Evolutionary conservation across 2,888 invertebrate species (phyloP), one percentile per base, ranked within the genome.

Genomic region (Xylocampa areola): DNA sequence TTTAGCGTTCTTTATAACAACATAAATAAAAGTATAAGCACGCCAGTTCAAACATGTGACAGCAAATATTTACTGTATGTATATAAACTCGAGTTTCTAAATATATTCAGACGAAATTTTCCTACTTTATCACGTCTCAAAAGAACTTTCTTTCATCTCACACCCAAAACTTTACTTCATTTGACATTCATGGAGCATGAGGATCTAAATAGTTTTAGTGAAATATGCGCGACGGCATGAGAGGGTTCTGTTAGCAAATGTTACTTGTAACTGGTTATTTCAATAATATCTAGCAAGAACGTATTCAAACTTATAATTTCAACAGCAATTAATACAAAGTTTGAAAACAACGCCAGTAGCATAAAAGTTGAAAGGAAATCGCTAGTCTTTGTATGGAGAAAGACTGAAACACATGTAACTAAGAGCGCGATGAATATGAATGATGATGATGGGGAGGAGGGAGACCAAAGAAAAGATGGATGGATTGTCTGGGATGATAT

Each of bases 111-210:
- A 65, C 62, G 68, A 58, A 73, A 78, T 75, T 74, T 76, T 66
- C 52, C 43, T 74, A 73, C 76, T 78, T 84, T 81, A 75, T 80
- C 84, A 80, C 77, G 75, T 74, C 70, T 77, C 61, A 76, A 78
- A 79, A 74, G 72, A 81, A 84, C 66, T 79, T 82, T 78, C 73
- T 68, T 80, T 79, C 80, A 79, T 83, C 79, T 77, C 69, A 73
- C 73, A 62, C 76, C 76, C 72, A 72, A 82, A 85, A 80, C 76
- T 82, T 83, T 74, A 73, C 71, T 80, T 80, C 82, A 82, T 83
- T 86, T 78, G 78, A 78, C 81, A 85, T 85, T 86, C 85, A 85
- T 83, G 78, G 76, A 75, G 80, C 81, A 81, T 71, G 72, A 70
- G 76, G 67, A 72, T 74, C 77, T 77, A 82, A 83, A 80, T 82